Evolutionary conservation across 1,140 invertebrate species (phyloP).

Genomic region (Holcopasites calliopsidis): DNA sequence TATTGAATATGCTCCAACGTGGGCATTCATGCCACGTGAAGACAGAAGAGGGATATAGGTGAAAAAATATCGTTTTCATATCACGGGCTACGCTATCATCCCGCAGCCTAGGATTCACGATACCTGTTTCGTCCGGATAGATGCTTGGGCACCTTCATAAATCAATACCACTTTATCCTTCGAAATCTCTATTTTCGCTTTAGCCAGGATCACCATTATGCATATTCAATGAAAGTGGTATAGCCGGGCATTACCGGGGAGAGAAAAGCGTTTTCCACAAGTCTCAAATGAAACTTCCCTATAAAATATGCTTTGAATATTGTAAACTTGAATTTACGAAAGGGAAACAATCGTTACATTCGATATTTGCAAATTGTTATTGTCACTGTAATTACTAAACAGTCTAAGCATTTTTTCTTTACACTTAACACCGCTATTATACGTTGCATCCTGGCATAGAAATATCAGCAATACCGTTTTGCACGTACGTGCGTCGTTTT

Average conservation of each 20-base stretch:
- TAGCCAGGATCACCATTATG: constrained; percentile 24
- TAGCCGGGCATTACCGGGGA: background rate
- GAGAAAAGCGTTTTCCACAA: background rate
- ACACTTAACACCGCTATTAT: too few relatives aligned
- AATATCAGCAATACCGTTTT: too few relatives aligned
- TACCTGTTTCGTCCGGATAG: constrained; percentile 26
- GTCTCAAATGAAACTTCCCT: background rate
- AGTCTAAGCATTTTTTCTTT: too few relatives aligned
- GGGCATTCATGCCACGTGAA: background rate
- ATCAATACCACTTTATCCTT: constrained; percentile 43
- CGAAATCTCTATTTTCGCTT: constrained; percentile 48
- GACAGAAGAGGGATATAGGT: constrained; percentile 12
- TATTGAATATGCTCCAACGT: background rate
- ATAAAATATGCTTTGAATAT: background rate
- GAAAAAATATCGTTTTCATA: constrained; percentile 45
- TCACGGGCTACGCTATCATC: background rate
- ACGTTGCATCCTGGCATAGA: too few relatives aligned
- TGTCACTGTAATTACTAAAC: too few relatives aligned
- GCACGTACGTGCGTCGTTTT: too few relatives aligned
- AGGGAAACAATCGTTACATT: too few relatives aligned
- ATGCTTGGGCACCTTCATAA: constrained; percentile 37
- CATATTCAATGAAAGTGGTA: constrained; percentile 26
- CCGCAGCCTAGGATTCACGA: background rate
- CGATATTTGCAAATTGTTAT: too few relatives aligned
- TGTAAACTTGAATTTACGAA: too few relatives aligned